Percentiles rank a stretch among this genome's conserved stretches.
phyloP scores from a whole-genome alignment of 2,797 vertebrate genomes.

The Simalia tracyae region DNA sequence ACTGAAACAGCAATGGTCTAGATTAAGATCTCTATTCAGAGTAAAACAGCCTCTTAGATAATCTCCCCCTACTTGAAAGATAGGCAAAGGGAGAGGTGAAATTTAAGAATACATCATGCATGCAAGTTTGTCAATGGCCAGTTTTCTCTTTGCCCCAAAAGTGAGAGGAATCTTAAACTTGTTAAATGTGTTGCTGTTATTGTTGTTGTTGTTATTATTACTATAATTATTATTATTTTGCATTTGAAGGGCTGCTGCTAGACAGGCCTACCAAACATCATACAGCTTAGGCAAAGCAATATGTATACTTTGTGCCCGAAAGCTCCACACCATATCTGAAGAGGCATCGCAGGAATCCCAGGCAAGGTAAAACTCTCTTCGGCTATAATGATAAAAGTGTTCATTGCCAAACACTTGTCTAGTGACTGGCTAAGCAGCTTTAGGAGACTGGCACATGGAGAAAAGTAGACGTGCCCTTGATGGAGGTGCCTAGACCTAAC shows the following conservation, averaged over 20 bases:
- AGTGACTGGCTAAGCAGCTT: background rate
- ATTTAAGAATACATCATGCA: background rate
- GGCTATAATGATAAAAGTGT: background rate
- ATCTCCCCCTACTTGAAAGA: background rate
- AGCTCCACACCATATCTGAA: constrained; percentile 73
- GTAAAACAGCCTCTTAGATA: background rate
- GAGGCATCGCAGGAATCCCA: constrained; percentile 71
- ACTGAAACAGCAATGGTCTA: background rate
- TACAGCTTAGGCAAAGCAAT: constrained; percentile 50
- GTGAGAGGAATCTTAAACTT: background rate
- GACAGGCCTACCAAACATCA: constrained; percentile 49
- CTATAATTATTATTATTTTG: background rate
- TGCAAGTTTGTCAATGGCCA: background rate
- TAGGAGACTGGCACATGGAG: background rate
- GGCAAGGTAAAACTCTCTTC: constrained; percentile 63
- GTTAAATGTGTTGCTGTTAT: too few species aligned
- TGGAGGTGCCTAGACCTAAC: background rate
- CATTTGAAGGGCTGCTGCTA: constrained; percentile 62
- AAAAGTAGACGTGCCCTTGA: background rate
- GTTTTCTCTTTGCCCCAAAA: background rate
- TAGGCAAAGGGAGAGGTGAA: background rate
- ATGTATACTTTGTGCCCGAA: constrained; percentile 74
- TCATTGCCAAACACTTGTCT: background rate
- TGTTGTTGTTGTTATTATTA: background rate
- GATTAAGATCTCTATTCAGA: background rate